Percentiles rank a stretch among this genome's conserved stretches.
Evolutionary conservation across 2,113 vertebrate genomes (phyloP).

Genomic region (Chaetodon trifascialis): DNA sequence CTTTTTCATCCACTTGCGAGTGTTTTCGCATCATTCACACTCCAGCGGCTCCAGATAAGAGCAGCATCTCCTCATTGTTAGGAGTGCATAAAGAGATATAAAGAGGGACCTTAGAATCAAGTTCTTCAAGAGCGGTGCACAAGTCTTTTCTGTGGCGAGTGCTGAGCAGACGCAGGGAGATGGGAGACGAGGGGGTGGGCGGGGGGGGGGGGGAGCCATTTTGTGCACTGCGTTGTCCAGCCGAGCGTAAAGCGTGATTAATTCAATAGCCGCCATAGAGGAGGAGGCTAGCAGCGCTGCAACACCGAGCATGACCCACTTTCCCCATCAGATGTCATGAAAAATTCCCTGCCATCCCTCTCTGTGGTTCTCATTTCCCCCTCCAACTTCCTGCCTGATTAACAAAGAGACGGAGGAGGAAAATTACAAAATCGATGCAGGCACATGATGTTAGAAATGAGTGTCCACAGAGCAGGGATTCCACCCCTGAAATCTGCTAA

Average conservation of each 20-base stretch:
- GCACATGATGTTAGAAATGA: not conserved
- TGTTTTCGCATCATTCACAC: constrained; percentile 54
- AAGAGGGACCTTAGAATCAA: constrained; percentile 22
- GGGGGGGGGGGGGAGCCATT: constrained; percentile 62
- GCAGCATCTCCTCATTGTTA: constrained; percentile 55
- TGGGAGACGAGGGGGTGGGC: constrained; percentile 13
- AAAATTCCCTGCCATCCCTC: constrained; percentile 65
- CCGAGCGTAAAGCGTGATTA: constrained; percentile 93
- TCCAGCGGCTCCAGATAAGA: constrained; percentile 45
- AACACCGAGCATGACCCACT: constrained; percentile 93
- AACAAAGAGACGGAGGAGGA: constrained; percentile 14
- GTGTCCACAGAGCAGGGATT: not conserved
- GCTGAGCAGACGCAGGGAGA: constrained; percentile 43
- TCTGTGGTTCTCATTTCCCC: constrained; percentile 8
- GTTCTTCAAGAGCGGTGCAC: constrained; percentile 61
- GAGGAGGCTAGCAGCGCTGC: constrained; percentile 89
- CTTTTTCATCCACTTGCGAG: constrained; percentile 8
- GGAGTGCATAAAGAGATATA: constrained; percentile 15
- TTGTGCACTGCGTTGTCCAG: constrained; percentile 83
- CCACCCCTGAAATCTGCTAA: not conserved
- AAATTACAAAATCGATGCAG: not conserved
- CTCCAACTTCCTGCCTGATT: constrained; percentile 60
- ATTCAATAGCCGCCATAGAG: constrained; percentile 93
- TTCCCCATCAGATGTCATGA: constrained; percentile 88
- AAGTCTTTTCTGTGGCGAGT: constrained; percentile 55